phyloP scores from a whole-genome alignment of 2,113 vertebrate genomes.

The Procavia capensis region DNA sequence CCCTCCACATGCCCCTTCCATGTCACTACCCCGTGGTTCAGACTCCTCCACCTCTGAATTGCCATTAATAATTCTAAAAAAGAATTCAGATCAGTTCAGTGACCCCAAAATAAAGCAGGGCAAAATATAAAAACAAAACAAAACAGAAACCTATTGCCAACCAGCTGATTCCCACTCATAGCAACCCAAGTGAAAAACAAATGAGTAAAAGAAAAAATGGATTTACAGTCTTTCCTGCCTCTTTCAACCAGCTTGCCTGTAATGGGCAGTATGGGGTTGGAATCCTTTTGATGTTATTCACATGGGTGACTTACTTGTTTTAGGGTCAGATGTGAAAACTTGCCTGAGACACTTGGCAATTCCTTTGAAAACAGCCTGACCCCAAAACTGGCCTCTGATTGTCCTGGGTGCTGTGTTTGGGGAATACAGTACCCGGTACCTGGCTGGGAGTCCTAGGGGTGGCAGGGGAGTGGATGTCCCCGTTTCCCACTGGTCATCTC shows the following conservation, averaged over 20 bases:
- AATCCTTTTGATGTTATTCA: background rate
- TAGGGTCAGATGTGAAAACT: background rate
- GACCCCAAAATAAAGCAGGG: background rate
- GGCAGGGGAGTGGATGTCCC: background rate
- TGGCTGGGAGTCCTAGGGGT: fast-evolving
- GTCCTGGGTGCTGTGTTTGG: background rate
- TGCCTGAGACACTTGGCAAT: background rate
- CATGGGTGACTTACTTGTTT: fast-evolving
- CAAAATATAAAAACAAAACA: background rate
- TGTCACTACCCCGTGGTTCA: fast-evolving
- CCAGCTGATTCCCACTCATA: too few relatives aligned
- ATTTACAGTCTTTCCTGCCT: background rate
- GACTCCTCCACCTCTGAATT: background rate
- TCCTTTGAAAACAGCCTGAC: background rate
- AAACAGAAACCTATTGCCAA: background rate
- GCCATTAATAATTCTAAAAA: background rate
- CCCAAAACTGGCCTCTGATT: background rate
- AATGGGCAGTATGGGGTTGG: fast-evolving
- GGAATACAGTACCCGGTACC: fast-evolving
- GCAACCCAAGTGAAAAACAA: background rate
- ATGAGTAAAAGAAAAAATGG: background rate
- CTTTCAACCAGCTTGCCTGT: background rate
- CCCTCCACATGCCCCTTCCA: background rate
- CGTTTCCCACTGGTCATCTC: background rate
- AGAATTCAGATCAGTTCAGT: background rate